Evolutionary conservation across 2,888 invertebrate species (phyloP).

Genomic region (Tromatobia lineatoria): DNA sequence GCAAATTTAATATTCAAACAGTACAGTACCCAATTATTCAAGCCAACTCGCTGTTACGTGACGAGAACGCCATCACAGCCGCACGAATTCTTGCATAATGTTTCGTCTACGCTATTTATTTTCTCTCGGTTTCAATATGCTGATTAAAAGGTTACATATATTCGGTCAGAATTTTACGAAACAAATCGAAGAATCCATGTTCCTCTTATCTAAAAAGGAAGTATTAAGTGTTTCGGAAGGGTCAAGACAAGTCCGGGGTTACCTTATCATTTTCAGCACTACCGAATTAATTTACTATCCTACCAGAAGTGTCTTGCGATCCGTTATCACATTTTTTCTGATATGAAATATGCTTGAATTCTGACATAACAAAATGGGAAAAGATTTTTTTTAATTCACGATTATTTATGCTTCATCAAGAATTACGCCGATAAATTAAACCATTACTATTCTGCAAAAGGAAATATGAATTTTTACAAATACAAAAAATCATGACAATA

Average conservation of each 20-base stretch:
- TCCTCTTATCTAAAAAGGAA: conserved; percentile 22
- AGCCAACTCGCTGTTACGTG: conserved; percentile 16
- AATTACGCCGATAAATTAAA: not conserved
- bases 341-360: not conserved
- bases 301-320: not conserved
- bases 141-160: not conserved
- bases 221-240: not conserved
- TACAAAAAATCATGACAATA: too few species aligned
- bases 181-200: not conserved
- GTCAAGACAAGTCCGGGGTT: not conserved
- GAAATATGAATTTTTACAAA: not conserved
- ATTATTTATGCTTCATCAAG: not conserved
- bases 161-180: not conserved
- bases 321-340: not conserved
- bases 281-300: conserved; percentile 4
- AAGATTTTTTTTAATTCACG: not conserved
- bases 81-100: conserved; percentile 13
- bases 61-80: conserved; percentile 11
- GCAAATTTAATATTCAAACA: conserved; percentile 37
- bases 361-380: not conserved
- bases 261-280: conserved; percentile 10
- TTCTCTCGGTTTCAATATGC: not conserved
- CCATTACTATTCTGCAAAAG: not conserved
- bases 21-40: not conserved
- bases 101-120: not conserved